Evolutionary conservation across 1,140 invertebrate genomes (phyloP).

Genomic region (Papilio polyxenes): DNA sequence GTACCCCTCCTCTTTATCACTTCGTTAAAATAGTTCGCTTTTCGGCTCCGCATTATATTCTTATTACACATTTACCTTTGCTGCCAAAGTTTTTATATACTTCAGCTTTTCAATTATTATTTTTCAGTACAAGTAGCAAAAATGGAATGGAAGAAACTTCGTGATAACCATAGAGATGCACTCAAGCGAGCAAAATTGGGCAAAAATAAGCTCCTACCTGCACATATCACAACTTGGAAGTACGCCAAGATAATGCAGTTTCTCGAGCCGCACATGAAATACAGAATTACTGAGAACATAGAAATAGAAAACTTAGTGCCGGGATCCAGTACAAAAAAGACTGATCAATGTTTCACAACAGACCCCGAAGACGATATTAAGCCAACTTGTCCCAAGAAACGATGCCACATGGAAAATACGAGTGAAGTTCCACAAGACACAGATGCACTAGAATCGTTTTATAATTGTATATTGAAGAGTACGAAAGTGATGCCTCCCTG

Average conservation of each 20-base stretch:
- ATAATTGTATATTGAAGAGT: conserved; percentile 67
- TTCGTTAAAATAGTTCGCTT: not conserved
- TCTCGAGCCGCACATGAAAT: conserved; percentile 74
- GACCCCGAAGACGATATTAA: conserved; percentile 44
- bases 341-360: conserved; percentile 61
- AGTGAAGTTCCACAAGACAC: conserved; percentile 43
- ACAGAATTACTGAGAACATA: conserved; percentile 74
- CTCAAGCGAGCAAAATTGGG: conserved; percentile 71
- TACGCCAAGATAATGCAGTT: conserved; percentile 76
- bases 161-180: conserved; percentile 72
- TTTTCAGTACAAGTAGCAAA: conserved; percentile 68
- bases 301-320: conserved; percentile 58
- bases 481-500: conserved; percentile 70
- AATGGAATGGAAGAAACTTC: conserved; percentile 72
- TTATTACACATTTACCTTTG: not conserved
- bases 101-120: not conserved
- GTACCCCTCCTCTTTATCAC: not conserved
- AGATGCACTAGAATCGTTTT: conserved; percentile 70
- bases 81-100: not conserved
- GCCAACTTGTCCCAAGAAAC: conserved; percentile 48
- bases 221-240: conserved; percentile 75
- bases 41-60: not conserved
- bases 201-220: conserved; percentile 71
- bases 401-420: conserved; percentile 52
- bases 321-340: conserved; percentile 43